phyloP scores from a whole-genome alignment of 2,797 vertebrate species.

The Glossophaga mutica region DNA sequence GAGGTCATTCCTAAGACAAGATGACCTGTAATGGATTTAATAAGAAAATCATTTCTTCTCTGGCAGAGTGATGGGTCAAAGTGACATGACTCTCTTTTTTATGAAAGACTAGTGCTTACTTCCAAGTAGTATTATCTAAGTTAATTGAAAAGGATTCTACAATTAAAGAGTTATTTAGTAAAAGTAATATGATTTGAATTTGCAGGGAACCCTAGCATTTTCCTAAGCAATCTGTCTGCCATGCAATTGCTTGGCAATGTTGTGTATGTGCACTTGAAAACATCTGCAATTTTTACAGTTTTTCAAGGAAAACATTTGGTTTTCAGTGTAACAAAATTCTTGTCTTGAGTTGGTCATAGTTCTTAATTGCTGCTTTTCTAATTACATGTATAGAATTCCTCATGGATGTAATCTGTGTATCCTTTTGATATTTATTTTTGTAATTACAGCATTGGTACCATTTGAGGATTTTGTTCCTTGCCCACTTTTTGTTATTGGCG shows the following conservation, averaged over 20 bases:
- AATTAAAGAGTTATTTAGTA: not conserved
- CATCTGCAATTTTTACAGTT: not conserved
- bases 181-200: not conserved
- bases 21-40: not conserved
- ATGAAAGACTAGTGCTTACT: not conserved
- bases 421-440: not conserved
- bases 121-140: not conserved
- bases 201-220: not conserved
- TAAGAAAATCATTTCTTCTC: not conserved
- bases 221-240: not conserved
- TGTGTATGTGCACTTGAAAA: not conserved
- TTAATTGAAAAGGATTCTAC: not conserved
- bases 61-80: not conserved
- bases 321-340: not conserved
- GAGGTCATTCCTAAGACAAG: not conserved
- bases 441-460: not conserved
- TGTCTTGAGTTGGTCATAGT: not conserved
- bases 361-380: not conserved
- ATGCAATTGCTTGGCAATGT: not conserved
- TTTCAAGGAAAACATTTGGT: not conserved
- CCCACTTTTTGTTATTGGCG: not conserved
- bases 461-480: constrained; percentile 4
- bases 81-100: not conserved
- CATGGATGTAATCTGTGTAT: not conserved
- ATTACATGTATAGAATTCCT: not conserved